Conservation (phyloP, 2,888 invertebrate genomes). For the Didymodactylos carnosus region DNA sequence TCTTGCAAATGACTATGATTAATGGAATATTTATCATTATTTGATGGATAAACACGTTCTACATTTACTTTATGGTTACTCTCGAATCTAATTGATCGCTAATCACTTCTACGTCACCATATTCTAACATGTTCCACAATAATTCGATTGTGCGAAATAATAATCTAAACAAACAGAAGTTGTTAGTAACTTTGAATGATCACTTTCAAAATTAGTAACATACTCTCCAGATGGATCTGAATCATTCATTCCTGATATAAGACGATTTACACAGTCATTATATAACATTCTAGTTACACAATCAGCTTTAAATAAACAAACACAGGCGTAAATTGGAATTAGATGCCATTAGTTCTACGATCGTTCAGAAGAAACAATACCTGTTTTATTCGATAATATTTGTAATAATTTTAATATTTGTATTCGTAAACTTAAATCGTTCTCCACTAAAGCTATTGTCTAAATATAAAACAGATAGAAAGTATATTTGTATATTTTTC, state of each 20-base stretch:
- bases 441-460: slow-evolving; percentile 28
- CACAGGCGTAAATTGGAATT: not conserved
- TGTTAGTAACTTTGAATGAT: not conserved
- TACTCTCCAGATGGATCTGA: slow-evolving; percentile 1
- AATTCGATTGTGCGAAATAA: slow-evolving; percentile 31
- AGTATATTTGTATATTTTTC: not conserved
- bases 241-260: slow-evolving; percentile 1
- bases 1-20: slow-evolving; percentile 27
- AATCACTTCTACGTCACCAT: slow-evolving; percentile 23
- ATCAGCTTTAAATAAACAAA: not conserved
- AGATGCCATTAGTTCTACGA: slow-evolving; percentile 16
- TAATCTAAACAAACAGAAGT: slow-evolving; percentile 15
- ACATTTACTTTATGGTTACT: slow-evolving; percentile 24
- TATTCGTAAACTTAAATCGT: slow-evolving; percentile 25
- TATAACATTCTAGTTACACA: slow-evolving; percentile 5
- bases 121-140: slow-evolving; percentile 31
- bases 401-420: slow-evolving; percentile 28
- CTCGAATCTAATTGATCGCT: slow-evolving; percentile 27
- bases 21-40: not conserved
- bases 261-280: slow-evolving; percentile 8
- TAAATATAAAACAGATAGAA: slow-evolving; percentile 17
- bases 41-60: not conserved
- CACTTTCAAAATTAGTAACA: not conserved
- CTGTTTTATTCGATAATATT: slow-evolving; percentile 27
- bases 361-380: too few relatives aligned